phyloP scores from a whole-genome alignment of 2,113 vertebrate species.

The Trichomycterus rosablanca region DNA sequence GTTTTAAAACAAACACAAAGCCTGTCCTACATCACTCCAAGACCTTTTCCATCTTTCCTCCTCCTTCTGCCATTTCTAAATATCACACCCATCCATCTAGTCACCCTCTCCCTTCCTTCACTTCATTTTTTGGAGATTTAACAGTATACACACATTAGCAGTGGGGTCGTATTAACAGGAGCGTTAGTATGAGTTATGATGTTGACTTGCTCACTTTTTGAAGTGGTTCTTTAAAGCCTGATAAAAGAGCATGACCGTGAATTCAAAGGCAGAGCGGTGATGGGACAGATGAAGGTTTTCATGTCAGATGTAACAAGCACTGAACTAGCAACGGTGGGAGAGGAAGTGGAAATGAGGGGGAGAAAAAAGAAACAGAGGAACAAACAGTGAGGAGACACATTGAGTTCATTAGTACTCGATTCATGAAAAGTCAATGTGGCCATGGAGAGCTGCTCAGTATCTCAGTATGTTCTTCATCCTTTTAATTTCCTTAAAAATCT shows the following conservation, averaged over 20 bases:
- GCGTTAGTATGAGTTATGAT: conserved; percentile 40
- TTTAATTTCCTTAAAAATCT: neutral
- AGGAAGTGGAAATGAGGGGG: conserved; percentile 33
- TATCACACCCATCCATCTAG: conserved; percentile 34
- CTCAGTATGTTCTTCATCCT: neutral
- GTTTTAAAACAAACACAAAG: conserved; percentile 46
- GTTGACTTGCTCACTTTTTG: conserved; percentile 46
- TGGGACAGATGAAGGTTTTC: conserved; percentile 52
- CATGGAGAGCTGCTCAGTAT: neutral
- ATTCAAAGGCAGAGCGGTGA: conserved; percentile 43
- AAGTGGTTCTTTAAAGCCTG: conserved; percentile 46
- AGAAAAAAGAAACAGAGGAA: conserved; percentile 19
- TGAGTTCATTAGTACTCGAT: neutral
- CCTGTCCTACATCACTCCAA: conserved; percentile 8
- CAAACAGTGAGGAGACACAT: conserved; percentile 4
- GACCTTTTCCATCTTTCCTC: conserved; percentile 10
- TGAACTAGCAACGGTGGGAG: conserved; percentile 38
- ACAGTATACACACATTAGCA: conserved; percentile 24
- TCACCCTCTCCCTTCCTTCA: conserved; percentile 29
- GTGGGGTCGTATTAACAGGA: conserved; percentile 42
- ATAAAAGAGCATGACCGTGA: conserved; percentile 43
- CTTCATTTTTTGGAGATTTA: conserved; percentile 34
- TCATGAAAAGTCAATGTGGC: conserved; percentile 7
- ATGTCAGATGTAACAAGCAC: conserved; percentile 65
- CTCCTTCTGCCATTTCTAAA: conserved; percentile 39